Evolutionary conservation across 2,797 vertebrate genomes (phyloP).

Genomic region (Sebastes glaucus): DNA sequence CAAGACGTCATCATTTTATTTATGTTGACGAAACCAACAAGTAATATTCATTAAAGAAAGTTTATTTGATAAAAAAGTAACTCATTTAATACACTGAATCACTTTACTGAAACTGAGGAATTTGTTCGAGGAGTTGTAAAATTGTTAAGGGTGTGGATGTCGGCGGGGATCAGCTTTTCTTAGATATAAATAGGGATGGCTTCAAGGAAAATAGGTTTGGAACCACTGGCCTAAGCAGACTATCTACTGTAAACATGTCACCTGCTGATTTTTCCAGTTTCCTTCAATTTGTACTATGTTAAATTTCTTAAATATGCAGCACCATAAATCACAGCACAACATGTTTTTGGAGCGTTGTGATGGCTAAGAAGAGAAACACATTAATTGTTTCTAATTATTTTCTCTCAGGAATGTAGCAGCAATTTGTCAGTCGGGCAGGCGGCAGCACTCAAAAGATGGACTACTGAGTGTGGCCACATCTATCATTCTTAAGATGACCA

Average conservation of each 20-base stretch:
- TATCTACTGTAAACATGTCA: constrained; percentile 12
- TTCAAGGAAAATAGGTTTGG: too few relatives aligned
- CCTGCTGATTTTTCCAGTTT: constrained; percentile 6
- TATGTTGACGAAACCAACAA: rapidly evolving
- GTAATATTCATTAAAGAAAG: too few relatives aligned
- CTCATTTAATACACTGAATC: too few relatives aligned
- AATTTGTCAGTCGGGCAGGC: constrained; percentile 46
- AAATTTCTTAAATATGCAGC: not conserved
- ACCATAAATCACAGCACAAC: constrained; percentile 1
- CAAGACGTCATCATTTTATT: too few relatives aligned
- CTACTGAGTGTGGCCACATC: constrained; percentile 42
- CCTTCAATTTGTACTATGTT: not conserved
- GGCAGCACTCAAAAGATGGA: constrained; percentile 45
- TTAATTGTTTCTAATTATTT: constrained; percentile 64
- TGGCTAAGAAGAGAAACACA: constrained; percentile 38
- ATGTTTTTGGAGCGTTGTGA: constrained; percentile 9
- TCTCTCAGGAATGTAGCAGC: constrained; percentile 46
- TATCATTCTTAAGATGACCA: constrained; percentile 65
- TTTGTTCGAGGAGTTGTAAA: not conserved
- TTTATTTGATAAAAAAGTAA: too few relatives aligned
- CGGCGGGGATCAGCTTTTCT: too few relatives aligned
- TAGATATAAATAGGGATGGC: too few relatives aligned
- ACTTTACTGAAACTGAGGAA: too few relatives aligned
- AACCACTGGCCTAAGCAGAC: not conserved
- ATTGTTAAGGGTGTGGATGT: not conserved